Percentiles rank a stretch among this genome's conserved stretches.
Conservation (phyloP, 2,888 invertebrate genomes). For the Andricus quercusramuli region DNA sequence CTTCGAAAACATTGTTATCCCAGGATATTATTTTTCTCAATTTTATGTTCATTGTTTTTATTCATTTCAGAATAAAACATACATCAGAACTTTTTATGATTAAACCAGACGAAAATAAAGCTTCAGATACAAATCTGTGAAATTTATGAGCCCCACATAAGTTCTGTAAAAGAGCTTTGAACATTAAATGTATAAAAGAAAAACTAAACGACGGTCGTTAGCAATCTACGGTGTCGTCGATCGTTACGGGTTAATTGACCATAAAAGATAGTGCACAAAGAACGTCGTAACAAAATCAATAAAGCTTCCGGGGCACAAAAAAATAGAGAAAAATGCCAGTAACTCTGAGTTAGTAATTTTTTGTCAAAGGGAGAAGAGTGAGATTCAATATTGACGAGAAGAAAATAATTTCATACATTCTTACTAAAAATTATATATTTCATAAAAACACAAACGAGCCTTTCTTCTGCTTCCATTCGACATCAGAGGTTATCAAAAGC, state of each 20-base stretch:
- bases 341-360: background rate
- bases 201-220: background rate
- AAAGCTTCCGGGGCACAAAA: background rate
- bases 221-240: background rate
- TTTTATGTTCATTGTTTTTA: no score
- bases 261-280: slow-evolving; percentile 8
- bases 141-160: background rate
- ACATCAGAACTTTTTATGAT: no score
- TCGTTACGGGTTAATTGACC: slow-evolving; percentile 2
- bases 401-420: background rate
- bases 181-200: background rate
- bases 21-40: no score
- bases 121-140: background rate
- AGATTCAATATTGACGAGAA: background rate
- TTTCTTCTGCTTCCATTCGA: background rate
- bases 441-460: background rate
- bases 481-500: background rate
- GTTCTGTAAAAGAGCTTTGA: background rate
- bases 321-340: background rate
- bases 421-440: background rate
- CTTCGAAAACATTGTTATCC: no score
- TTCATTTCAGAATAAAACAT: no score
- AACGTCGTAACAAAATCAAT: background rate
- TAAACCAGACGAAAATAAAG: background rate
- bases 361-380: no score